phyloP scores from a whole-genome alignment of 2,888 invertebrate genomes.

The Watsonalla binaria region DNA sequence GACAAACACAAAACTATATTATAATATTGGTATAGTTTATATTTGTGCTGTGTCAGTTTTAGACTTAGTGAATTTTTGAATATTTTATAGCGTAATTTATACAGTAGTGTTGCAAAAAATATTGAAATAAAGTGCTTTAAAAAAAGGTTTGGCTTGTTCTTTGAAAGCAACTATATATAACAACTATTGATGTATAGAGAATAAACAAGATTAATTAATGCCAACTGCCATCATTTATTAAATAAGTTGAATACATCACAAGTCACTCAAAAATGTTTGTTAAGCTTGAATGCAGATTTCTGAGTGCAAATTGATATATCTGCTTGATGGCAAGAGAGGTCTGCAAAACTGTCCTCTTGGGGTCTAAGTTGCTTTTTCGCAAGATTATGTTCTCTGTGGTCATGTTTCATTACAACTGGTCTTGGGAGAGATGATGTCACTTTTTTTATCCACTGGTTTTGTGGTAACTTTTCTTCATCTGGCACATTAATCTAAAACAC shows the following conservation, averaged over 20 bases:
- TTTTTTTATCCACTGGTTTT: constrained; percentile 46
- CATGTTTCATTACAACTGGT: constrained; percentile 53
- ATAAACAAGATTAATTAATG: no score
- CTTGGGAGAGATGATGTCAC: constrained; percentile 38
- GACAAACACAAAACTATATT: no score
- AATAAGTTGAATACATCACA: constrained; percentile 7
- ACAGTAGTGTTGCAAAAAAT: no score
- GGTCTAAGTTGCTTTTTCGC: constrained; percentile 27
- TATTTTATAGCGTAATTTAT: no score
- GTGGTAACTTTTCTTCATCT: constrained; percentile 43
- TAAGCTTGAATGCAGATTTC: constrained; percentile 43
- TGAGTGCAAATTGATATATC: constrained; percentile 59
- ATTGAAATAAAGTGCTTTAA: no score
- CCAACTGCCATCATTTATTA: no score
- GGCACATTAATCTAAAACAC: constrained; percentile 46
- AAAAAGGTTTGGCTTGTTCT: no score
- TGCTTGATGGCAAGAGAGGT: constrained; percentile 52
- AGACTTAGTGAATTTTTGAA: no score
- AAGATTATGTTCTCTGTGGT: constrained; percentile 37
- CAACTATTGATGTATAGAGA: no score
- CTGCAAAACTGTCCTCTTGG: constrained; percentile 51
- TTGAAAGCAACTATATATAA: no score
- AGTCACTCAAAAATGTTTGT: constrained; percentile 16
- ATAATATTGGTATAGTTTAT: no score
- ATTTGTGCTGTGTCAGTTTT: no score